These are phyloP conservation scores for Chionomys nivalis DNA, from an alignment of 2,113 vertebrate species.

Conservation along the genomic window DNA sequence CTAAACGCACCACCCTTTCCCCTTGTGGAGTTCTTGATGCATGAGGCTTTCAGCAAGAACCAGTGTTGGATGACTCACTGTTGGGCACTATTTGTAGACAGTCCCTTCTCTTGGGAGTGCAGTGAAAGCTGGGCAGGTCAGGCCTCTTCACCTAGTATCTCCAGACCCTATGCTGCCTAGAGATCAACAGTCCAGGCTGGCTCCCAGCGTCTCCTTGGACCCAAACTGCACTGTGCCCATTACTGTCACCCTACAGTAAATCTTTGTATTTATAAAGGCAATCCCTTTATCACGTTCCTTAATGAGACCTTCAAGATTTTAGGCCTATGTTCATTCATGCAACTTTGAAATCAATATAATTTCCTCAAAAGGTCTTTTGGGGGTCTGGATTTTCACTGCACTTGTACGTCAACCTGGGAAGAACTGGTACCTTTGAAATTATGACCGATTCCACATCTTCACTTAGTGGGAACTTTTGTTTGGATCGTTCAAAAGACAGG, in stretches of 20 bases:
- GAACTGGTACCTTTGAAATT: not conserved
- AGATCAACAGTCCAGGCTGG: not conserved
- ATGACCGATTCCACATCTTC: not conserved
- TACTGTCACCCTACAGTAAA: fast-evolving
- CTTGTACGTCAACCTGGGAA: not conserved
- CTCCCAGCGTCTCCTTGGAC: not conserved
- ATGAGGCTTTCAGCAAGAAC: not conserved
- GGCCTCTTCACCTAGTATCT: not conserved
- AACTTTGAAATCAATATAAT: not conserved
- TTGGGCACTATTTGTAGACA: not conserved
- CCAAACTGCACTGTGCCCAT: not conserved
- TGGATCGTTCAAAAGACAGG: not conserved
- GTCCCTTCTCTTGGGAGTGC: not conserved
- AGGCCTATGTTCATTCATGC: not conserved
- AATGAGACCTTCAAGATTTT: not conserved
- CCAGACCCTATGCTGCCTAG: not conserved
- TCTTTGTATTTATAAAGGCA: not conserved
- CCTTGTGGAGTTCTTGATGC: not conserved
- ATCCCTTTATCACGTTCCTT: not conserved
- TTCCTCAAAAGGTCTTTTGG: not conserved
- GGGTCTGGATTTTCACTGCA: not conserved
- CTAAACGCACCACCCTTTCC: no score
- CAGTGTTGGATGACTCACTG: not conserved
- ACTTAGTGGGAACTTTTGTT: not conserved
- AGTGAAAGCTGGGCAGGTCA: not conserved